Evolutionary conservation across 2,113 vertebrate species (phyloP).

Genomic region (Tachysurus fulvidraco): DNA sequence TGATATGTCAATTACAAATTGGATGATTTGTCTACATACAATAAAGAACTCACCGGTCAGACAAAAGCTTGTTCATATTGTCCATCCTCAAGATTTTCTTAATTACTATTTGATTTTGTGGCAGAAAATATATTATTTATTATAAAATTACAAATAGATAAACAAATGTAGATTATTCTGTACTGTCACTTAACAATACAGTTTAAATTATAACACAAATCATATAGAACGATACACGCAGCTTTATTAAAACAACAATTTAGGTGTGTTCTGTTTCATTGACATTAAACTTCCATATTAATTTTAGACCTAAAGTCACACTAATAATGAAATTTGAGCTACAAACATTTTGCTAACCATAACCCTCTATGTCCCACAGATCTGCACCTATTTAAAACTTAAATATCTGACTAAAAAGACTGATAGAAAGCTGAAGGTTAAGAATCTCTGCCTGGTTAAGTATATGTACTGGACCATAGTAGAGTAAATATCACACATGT

Average conservation of each 20-base stretch:
- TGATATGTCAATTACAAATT: neutral
- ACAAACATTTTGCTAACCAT: neutral
- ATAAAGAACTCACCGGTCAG: conserved; percentile 3
- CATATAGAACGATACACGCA: neutral
- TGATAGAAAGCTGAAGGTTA: neutral
- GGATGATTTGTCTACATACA: neutral
- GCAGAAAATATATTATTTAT: neutral
- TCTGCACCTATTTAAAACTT: neutral
- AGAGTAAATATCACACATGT: too few relatives aligned
- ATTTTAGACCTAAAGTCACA: neutral
- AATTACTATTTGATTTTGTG: neutral
- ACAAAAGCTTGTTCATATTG: neutral
- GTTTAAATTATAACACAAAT: neutral
- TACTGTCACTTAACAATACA: neutral
- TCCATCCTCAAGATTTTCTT: neutral
- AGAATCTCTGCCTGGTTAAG: too few relatives aligned
- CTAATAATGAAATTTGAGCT: neutral
- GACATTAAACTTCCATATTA: neutral
- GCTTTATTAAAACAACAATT: neutral
- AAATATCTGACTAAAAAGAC: neutral
- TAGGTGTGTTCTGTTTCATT: neutral
- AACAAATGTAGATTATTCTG: neutral
- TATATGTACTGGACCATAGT: too few relatives aligned
- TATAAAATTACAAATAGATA: neutral
- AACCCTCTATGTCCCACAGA: neutral